Percentiles rank a stretch among this genome's conserved stretches.
Conservation (phyloP, 1,140 invertebrate species). For the Vanessa atalanta region DNA sequence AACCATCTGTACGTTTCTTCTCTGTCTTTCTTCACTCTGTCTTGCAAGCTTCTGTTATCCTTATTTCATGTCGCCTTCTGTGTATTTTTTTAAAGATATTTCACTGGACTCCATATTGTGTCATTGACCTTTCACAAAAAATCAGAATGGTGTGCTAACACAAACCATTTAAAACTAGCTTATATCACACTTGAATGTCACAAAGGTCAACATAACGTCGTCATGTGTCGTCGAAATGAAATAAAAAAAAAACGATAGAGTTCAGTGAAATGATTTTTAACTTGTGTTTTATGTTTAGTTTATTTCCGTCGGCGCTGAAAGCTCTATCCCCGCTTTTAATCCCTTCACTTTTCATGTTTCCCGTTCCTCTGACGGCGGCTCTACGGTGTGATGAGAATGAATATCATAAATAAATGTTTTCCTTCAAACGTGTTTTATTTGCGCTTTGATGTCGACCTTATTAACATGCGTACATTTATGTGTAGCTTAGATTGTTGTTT, state of each 20-base stretch:
- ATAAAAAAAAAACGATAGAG: slow-evolving; percentile 20
- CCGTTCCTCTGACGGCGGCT: slow-evolving; percentile 43
- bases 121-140: not conserved
- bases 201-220: slow-evolving; percentile 27
- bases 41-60: slow-evolving; percentile 61
- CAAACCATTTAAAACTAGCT: not conserved
- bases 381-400: slow-evolving; percentile 43
- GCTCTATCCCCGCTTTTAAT: slow-evolving; percentile 51
- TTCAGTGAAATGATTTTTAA: slow-evolving; percentile 37
- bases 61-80: slow-evolving; percentile 29
- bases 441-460: slow-evolving; percentile 53
- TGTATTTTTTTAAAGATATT: slow-evolving; percentile 25
- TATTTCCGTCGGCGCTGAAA: slow-evolving; percentile 32
- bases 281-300: slow-evolving; percentile 20
- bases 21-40: slow-evolving; percentile 66
- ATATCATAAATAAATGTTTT: slow-evolving; percentile 69
- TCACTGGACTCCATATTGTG: slow-evolving; percentile 16
- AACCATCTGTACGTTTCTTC: slow-evolving; percentile 81
- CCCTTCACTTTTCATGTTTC: slow-evolving; percentile 55
- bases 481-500: slow-evolving; percentile 54
- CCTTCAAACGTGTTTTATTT: slow-evolving; percentile 74
- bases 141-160: not conserved
- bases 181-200: slow-evolving; percentile 23
- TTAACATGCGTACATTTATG: slow-evolving; percentile 30
- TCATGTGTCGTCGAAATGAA: slow-evolving; percentile 5